Evolutionary conservation across 1,140 invertebrate genomes (phyloP), one percentile per base, ranked within the genome.

Genomic region (Heterodera carotae): DNA sequence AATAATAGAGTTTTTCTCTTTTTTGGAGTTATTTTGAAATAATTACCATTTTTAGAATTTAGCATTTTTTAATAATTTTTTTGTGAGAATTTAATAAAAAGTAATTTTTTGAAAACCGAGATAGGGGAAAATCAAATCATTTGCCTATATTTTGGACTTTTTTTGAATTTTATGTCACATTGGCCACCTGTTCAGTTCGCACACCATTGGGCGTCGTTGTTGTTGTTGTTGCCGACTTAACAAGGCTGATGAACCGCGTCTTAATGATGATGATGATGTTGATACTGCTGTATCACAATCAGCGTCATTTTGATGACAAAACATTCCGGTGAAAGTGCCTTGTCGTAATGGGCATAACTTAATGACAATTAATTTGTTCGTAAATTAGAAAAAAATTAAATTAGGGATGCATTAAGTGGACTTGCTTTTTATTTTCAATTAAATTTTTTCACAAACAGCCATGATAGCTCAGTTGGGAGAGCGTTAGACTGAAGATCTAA

Each of bases 401-500:
- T 1, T 69, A n/a, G n/a, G n/a, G n/a, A n/a, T n/a, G n/a, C n/a
- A n/a, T n/a, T n/a, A n/a, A n/a, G n/a, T n/a, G n/a, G n/a, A n/a
- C n/a, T 36, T 3, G 53, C 12, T 36, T 69, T 18, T 29, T 0
- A 48, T 69, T 4, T 8, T 34, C 5, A 6, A 0, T n/a, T n/a
- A n/a, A n/a, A n/a, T n/a, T n/a, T n/a, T n/a, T n/a, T n/a, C n/a
- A n/a, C n/a, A n/a, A 22, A 22, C 7, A 18, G 69, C 69, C 69
- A 71, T 71, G 69, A 48, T 75, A 69, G 72, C 72, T 75, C 72
- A 75, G 72, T 69, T 0, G 72, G 72, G 72, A 75, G 72, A 75
- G 72, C 72, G 72, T 75, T 75, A 75, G 72, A 75, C 72, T 75
- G 72, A 75, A 75, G 72, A 75, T 75, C 72, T 75, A 75, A 75